Base-by-base conservation (phyloP, 2,888 invertebrate species). In the Stenoptilia bipunctidactyla region DNA sequence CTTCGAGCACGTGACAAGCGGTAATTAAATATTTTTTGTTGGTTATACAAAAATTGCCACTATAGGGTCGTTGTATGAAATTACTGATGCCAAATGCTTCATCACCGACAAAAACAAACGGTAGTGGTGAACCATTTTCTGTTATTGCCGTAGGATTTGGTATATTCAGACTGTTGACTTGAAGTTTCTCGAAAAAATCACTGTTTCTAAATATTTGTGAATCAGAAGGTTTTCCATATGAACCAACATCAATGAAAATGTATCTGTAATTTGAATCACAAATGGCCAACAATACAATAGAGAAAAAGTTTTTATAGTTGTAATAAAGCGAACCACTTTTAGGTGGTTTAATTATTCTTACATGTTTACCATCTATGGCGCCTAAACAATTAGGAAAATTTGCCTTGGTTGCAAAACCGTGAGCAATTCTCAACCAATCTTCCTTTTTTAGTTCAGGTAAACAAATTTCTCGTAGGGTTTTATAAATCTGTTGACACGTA, bases 401-500 rank as follows among this genome's bases (percentile, higher is more conserved):
- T 13, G 47, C 39, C 33, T 42, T 38, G 42, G 39, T 34, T 34
- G 39, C 36, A 37, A 35, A 34, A 15, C 27, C 30, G 13, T 13
- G 13, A 4, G 14, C 14, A 12, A 34, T 34, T 13, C 13, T 14
- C 2, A 5, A 2, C 34, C 34, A 34, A 3, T 4, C 13, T 2
- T 34, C 13, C 13, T 13, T 4, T 4, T 2, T 34, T 13, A 13
- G 14, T 41, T 35, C 15, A 39, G 40, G 34, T 40, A 37, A 40
- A 37, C 42, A 40, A 20, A 34, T 38, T 39, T 36, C 43, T 37
- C 30, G 41, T 40, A 42, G 35, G 41, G 37, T 36, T 3, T 45
- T 38, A 45, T 42, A 47, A 40, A 45, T 43, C 41, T 43, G 36
- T 38, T 36, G 42, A 27, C 39, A 40, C 38, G 43, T 45, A 43